Evolutionary conservation across 2,113 vertebrate genomes (phyloP).

Genomic region (Hemiscyllium ocellatum): DNA sequence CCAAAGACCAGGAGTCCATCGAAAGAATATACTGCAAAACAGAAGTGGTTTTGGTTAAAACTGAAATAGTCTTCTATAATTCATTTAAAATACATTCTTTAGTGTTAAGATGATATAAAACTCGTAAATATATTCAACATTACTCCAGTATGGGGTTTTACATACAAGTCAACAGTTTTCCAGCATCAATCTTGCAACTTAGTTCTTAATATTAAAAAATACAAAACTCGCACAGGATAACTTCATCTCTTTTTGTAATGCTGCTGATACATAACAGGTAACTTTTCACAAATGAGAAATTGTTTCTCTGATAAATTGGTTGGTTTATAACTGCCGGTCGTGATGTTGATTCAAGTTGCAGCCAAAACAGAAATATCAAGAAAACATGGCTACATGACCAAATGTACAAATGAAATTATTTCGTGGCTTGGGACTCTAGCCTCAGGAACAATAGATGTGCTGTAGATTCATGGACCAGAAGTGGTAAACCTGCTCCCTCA

Average conservation of each 20-base stretch:
- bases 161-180: background rate
- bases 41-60: conserved; percentile 37
- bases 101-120: background rate
- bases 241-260: background rate
- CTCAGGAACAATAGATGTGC: background rate
- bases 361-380: background rate
- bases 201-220: background rate
- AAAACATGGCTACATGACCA: background rate
- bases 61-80: background rate
- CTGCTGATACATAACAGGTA: background rate
- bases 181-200: background rate
- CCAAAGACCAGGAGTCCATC: conserved; percentile 89
- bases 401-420: background rate
- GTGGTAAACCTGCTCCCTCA: background rate
- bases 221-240: background rate
- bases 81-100: background rate
- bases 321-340: background rate
- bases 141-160: background rate
- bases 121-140: background rate
- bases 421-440: background rate
- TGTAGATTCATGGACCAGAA: background rate
- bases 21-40: conserved; percentile 70
- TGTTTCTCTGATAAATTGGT: background rate
- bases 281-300: background rate
- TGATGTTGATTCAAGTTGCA: background rate